A percentile compares a stretch with the other conserved stretches of the same genome.
These are phyloP conservation scores for Drosophila ogumai DNA, from an alignment of 1,140 invertebrate species.

Conservation along the genomic window DNA sequence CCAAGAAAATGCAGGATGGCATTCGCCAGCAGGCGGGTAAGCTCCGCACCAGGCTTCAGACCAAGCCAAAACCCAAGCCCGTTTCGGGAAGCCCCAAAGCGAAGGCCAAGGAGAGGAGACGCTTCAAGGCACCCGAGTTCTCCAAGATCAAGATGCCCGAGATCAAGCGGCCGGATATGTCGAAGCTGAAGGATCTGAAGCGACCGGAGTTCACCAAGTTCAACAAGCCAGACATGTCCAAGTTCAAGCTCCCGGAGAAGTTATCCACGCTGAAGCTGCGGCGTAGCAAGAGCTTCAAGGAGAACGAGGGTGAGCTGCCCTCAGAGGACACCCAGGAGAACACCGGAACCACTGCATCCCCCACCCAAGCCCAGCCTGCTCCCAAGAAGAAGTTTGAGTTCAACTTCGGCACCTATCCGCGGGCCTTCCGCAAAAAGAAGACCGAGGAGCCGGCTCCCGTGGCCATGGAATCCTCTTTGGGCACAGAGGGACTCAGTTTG, in stretches of 20 bases:
- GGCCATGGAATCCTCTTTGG: constrained; percentile 66
- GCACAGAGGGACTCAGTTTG: constrained; percentile 77
- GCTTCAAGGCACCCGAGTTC: constrained; percentile 80
- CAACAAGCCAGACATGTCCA: constrained; percentile 86
- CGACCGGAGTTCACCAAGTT: constrained; percentile 84
- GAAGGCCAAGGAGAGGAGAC: constrained; percentile 79
- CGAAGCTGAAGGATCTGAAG: constrained; percentile 86
- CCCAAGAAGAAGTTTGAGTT: constrained; percentile 88
- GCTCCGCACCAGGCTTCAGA: constrained; percentile 87
- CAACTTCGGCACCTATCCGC: constrained; percentile 91
- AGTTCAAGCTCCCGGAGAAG: constrained; percentile 88
- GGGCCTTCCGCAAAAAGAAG: constrained; percentile 89
- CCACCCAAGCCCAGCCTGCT: constrained; percentile 69
- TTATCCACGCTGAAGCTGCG: constrained; percentile 76
- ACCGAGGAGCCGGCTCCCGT: constrained; percentile 79
- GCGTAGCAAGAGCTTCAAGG: constrained; percentile 82
- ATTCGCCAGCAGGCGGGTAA: constrained; percentile 87
- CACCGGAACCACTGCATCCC: constrained; percentile 30
- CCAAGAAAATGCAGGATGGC: constrained; percentile 86
- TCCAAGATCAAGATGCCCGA: constrained; percentile 86
- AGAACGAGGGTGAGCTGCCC: constrained; percentile 60
- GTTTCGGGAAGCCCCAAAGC: constrained; percentile 83
- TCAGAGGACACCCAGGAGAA: constrained; percentile 40
- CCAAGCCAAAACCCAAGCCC: constrained; percentile 71
- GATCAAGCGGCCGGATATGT: constrained; percentile 88